Conservation (phyloP, 2,797 vertebrate genomes). For the Cetoscarus ocellatus region DNA sequence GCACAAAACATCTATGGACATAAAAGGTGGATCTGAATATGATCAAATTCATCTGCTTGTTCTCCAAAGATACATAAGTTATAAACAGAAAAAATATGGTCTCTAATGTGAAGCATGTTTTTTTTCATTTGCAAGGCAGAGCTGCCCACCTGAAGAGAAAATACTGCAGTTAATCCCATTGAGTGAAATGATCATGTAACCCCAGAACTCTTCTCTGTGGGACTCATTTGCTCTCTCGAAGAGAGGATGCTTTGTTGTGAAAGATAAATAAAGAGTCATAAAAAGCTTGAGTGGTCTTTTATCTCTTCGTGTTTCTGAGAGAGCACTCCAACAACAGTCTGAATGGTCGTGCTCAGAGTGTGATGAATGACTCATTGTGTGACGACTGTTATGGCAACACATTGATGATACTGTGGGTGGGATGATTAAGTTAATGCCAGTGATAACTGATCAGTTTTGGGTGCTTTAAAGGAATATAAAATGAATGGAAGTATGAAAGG, state of each 20-base stretch:
- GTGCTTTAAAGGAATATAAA: constrained; percentile 20
- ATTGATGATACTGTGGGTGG: constrained; percentile 51
- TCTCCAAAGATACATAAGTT: neutral
- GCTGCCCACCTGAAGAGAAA: constrained; percentile 12
- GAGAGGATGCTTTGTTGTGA: constrained; percentile 26
- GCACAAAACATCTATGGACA: neutral
- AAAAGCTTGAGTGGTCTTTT: constrained; percentile 59
- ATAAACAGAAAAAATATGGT: neutral
- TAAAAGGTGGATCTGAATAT: neutral
- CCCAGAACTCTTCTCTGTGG: constrained; percentile 18
- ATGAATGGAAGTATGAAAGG: constrained; percentile 1
- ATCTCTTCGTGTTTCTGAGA: constrained; percentile 46
- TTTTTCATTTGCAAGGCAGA: neutral
- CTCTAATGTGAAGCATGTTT: neutral
- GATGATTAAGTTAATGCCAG: constrained; percentile 39
- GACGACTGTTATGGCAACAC: constrained; percentile 58
- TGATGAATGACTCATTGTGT: constrained; percentile 71
- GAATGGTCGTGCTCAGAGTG: constrained; percentile 40
- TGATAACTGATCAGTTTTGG: constrained; percentile 17
- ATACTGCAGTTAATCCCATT: constrained; percentile 39
- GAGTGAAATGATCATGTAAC: constrained; percentile 36
- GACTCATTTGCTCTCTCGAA: constrained; percentile 35
- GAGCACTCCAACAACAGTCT: constrained; percentile 31
- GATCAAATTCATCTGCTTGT: too few relatives aligned
- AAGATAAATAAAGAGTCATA: constrained; percentile 66